Evolutionary conservation across 2,888 invertebrate genomes (phyloP), one percentile per base, ranked within the genome.

Genomic region (Caenorhabditis panamensis): DNA sequence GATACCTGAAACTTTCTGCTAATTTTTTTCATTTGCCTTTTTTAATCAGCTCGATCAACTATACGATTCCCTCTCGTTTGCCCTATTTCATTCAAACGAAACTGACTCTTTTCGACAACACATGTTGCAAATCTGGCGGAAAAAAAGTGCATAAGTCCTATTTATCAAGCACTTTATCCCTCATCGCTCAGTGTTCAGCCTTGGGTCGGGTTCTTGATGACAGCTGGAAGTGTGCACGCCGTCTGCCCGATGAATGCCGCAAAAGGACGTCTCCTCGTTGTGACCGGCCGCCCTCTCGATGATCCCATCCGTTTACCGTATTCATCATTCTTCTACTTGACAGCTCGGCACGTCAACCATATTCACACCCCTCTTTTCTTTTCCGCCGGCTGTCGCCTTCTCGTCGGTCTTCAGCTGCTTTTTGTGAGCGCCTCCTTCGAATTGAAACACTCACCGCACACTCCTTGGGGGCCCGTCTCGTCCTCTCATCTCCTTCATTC

Each of bases 271-370:
- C 31, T 61, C 18, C 18, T 41, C 13, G 37, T 16, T n/a, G 36
- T 49, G 16, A 18, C 41, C 20, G 1, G 31, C 37, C 49, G 53
- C 61, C 61, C 56, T 79, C 79, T 72, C 73, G 73, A 75, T 61
- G 64, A 66, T 75, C 47, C 71, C 31, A 68, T 73, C 71, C 69
- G 67, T 72, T 62, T 79, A 79, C 79, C 68, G 79, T 79, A 79
- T 79, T 73, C 79, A 79, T 79, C 79, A 79, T 79, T 79, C 79
- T 79, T 79, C 56, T 58, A 73, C 58, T 73, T 75, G 79, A 79
- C 79, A 79, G 73, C 72, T 79, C 62, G 41, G 28, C 41, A 28
- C 61, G 61, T 61, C 47, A 47, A 75, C 75, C 75, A 75, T 64
- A 66, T 79, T 73, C 71, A 68, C 73, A 73, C 76, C 75, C 67